Conservation (phyloP, 2,888 invertebrate genomes). For the Protodeltote pygarga region DNA sequence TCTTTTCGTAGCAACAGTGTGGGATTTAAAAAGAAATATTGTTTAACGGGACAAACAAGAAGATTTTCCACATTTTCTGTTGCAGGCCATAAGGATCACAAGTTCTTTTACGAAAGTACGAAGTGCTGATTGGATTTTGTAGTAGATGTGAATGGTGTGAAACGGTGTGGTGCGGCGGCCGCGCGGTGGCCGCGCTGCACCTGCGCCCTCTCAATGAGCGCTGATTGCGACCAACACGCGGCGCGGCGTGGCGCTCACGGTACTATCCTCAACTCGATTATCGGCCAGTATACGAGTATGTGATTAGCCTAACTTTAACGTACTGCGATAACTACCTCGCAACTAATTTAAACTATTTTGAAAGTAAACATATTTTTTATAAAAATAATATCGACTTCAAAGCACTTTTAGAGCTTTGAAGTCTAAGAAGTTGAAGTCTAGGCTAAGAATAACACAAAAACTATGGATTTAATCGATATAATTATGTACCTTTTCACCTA, state of each 20-base stretch:
- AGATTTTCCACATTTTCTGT: slow-evolving; percentile 31
- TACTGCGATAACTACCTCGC: background rate
- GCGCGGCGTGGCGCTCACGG: slow-evolving; percentile 36
- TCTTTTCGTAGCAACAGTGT: background rate
- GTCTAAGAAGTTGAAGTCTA: no score
- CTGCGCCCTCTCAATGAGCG: slow-evolving; percentile 53
- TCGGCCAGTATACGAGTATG: slow-evolving; percentile 41
- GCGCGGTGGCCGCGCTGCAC: slow-evolving; percentile 5
- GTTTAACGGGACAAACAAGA: slow-evolving; percentile 2
- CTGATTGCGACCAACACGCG: slow-evolving; percentile 57
- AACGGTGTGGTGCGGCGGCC: slow-evolving; percentile 12
- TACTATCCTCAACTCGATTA: slow-evolving; percentile 59
- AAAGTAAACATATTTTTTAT: no score
- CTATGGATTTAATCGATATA: no score
- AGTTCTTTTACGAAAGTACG: slow-evolving; percentile 45
- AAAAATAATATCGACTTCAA: no score
- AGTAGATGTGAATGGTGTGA: slow-evolving; percentile 44
- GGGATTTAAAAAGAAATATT: slow-evolving; percentile 9
- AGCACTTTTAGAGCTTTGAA: no score
- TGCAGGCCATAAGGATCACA: slow-evolving; percentile 23
- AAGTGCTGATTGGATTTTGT: slow-evolving; percentile 51
- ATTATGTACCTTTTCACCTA: no score
- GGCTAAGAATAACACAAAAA: no score
- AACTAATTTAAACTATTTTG: no score
- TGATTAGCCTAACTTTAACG: slow-evolving; percentile 49